These are phyloP conservation scores for Tetrapedia diversipes DNA, from an alignment of 2,888 invertebrate genomes.

Conservation along the genomic window DNA sequence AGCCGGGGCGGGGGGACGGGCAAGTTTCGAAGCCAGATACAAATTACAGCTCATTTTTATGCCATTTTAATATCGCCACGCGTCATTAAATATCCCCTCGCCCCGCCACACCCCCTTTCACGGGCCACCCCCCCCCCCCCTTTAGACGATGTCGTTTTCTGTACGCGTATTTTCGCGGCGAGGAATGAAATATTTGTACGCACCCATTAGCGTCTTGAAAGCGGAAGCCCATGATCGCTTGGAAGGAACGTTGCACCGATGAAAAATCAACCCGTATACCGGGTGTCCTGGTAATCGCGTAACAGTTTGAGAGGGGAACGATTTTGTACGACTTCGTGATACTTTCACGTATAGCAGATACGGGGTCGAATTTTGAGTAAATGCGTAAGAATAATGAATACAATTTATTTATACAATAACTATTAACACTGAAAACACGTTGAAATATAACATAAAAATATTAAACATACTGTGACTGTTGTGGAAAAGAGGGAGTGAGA, in stretches of 20 bases:
- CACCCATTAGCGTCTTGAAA: conserved; percentile 72
- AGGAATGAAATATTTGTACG: conserved; percentile 74
- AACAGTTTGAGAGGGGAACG: too few species aligned
- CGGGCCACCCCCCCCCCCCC: conserved; percentile 11
- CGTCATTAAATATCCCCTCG: conserved; percentile 81
- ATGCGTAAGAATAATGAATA: too few species aligned
- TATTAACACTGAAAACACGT: too few species aligned
- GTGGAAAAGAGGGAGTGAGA: too few species aligned
- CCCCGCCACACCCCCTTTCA: conserved; percentile 58
- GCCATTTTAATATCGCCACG: conserved; percentile 83
- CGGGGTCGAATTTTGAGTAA: too few species aligned
- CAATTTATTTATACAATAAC: too few species aligned
- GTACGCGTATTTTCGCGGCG: conserved; percentile 57
- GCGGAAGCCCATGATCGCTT: conserved; percentile 67
- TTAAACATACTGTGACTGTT: too few species aligned
- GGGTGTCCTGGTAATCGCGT: too few species aligned
- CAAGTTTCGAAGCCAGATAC: conserved; percentile 81
- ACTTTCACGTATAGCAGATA: too few species aligned
- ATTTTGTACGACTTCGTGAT: too few species aligned
- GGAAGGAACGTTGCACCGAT: conserved; percentile 59
- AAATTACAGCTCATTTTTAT: conserved; percentile 83
- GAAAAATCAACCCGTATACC: conserved; percentile 58
- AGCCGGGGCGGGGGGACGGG: conserved; percentile 65
- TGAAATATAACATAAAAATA: too few species aligned
- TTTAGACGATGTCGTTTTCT: conserved; percentile 33